phyloP scores from a whole-genome alignment of 2,113 vertebrate genomes.

The Corydoras sp. region DNA sequence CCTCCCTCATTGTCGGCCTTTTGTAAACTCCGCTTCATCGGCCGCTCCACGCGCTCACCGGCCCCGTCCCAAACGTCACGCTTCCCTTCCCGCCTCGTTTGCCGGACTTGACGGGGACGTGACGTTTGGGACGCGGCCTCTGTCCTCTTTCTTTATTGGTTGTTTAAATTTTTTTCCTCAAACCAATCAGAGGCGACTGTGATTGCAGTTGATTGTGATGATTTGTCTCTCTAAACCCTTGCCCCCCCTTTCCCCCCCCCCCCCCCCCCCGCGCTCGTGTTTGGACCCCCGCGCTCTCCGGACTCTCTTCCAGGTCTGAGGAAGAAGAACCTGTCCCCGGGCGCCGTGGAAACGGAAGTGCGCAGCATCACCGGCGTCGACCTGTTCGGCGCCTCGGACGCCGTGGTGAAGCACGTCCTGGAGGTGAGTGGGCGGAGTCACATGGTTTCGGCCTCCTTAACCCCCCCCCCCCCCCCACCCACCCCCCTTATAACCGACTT shows the following conservation, averaged over 20 bases:
- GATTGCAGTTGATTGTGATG: too few species aligned
- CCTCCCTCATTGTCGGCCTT: slow-evolving; percentile 51
- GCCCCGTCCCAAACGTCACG: neutral
- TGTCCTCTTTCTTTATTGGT: slow-evolving; percentile 9
- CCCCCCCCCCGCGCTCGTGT: too few species aligned
- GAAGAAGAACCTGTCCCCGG: slow-evolving; percentile 94
- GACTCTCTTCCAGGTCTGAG: slow-evolving; percentile 77
- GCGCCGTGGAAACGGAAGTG: slow-evolving; percentile 86
- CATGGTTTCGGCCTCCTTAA: neutral
- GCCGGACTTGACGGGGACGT: neutral
- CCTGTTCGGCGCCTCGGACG: slow-evolving; percentile 88
- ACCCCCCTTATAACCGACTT: neutral
- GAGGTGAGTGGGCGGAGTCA: slow-evolving; percentile 69
- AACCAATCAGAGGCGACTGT: slow-evolving; percentile 3
- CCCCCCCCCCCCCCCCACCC: neutral
- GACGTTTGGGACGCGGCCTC: neutral
- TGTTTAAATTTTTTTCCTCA: slow-evolving; percentile 32
- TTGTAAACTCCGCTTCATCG: slow-evolving; percentile 28
- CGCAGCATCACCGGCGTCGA: slow-evolving; percentile 89
- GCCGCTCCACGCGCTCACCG: neutral
- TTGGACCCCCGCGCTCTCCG: neutral
- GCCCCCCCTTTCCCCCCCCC: too few species aligned
- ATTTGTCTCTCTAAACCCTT: too few species aligned
- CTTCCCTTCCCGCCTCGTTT: neutral
- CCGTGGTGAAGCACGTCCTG: slow-evolving; percentile 91